phyloP scores from a whole-genome alignment of 2,888 invertebrate genomes.

The Tigriopus californicus region DNA sequence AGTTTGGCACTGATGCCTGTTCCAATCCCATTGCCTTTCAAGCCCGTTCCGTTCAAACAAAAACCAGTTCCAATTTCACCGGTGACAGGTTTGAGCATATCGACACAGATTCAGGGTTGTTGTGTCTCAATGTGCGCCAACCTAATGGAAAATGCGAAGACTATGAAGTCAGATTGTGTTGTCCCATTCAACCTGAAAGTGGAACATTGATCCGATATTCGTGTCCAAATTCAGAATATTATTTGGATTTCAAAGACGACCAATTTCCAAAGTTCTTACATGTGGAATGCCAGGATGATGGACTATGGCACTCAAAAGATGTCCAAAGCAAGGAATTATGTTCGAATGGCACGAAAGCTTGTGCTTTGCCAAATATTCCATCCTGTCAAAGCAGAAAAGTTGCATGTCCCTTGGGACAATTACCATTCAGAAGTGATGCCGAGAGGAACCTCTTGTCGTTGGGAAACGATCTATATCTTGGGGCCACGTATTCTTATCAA shows the following conservation, averaged over 20 bases:
- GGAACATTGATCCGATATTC: background rate
- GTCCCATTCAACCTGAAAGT: background rate
- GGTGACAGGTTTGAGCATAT: too few species aligned
- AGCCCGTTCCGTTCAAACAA: too few species aligned
- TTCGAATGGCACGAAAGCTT: background rate
- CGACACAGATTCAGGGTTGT: background rate
- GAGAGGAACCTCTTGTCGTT: too few species aligned
- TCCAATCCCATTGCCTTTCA: too few species aligned
- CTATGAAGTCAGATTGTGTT: background rate
- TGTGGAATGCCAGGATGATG: background rate
- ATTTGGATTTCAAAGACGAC: background rate
- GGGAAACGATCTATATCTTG: too few species aligned
- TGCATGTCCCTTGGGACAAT: background rate
- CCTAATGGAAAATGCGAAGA: background rate
- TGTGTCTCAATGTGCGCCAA: background rate
- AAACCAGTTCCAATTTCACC: too few species aligned
- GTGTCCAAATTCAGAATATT: background rate
- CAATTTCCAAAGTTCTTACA: background rate
- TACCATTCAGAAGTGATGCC: too few species aligned
- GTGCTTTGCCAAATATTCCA: background rate
- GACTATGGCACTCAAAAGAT: background rate
- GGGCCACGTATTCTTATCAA: too few species aligned
- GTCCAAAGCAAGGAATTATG: background rate
- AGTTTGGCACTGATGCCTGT: too few species aligned
- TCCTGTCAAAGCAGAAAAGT: background rate